Conservation (phyloP, 2,888 invertebrate genomes). For the Protonemura montana region DNA sequence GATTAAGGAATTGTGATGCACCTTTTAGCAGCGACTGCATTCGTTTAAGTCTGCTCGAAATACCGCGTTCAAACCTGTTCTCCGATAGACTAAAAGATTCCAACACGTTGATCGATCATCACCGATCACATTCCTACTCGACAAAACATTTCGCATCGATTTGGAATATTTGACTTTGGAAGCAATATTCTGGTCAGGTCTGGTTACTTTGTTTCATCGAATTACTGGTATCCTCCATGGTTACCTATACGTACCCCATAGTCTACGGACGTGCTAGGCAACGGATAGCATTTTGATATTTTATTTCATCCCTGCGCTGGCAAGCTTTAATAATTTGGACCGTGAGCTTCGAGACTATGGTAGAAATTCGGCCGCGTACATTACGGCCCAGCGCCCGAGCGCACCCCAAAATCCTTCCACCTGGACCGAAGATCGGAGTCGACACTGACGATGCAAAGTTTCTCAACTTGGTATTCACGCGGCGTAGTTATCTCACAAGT, state of each 20-base stretch:
- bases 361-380: background rate
- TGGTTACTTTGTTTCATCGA: background rate
- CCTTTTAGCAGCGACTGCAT: background rate
- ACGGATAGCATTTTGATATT: background rate
- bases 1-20: background rate
- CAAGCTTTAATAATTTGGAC: background rate
- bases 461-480: background rate
- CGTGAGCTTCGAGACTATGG: background rate
- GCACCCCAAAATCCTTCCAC: background rate
- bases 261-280: background rate
- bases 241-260: background rate
- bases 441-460: conserved; percentile 7
- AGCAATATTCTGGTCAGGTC: background rate
- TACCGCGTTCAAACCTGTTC: background rate
- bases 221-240: background rate
- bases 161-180: background rate
- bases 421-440: conserved; percentile 1
- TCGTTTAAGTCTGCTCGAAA: background rate
- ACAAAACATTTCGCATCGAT: background rate
- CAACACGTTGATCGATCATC: background rate
- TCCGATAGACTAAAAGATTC: background rate
- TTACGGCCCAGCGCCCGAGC: background rate
- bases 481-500: background rate
- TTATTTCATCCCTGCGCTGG: background rate
- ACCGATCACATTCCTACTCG: background rate